Base-by-base conservation (phyloP, 2,113 vertebrate species). In the Peromyscus polionotus region DNA sequence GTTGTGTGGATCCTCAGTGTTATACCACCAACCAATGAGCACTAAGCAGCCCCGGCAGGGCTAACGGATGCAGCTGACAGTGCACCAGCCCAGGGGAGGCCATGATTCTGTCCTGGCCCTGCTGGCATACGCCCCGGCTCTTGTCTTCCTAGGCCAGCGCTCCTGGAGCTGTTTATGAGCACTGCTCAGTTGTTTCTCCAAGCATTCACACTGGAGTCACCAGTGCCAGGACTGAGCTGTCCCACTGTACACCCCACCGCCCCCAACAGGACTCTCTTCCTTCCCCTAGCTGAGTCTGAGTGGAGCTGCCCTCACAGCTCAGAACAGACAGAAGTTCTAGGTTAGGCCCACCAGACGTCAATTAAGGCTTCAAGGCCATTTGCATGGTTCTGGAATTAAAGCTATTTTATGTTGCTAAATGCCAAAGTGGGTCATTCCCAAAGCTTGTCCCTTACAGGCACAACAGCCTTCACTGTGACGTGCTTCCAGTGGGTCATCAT, bases 381-480 rank as follows among this genome's bases (percentile, higher is more conserved):
- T 33, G 61, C 39, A 57, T 19, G 8, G 45, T 67, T 92, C 75
- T 95, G 86, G 61, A 95, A 80, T 22, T 13, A 33, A 39, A 81
- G 75, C 39, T 85, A 33, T 54, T 83, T 88, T 76, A 36, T 83
- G 83, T 67, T 88, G 26, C 48, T 45, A 95, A 93, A 87, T 65
- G 61, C 86, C 70, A 42, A 93, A 57, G 65, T n/a, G n/a, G 45
- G 42, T 88, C 24, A 59, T 0, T 94, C 67, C 39, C 24, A 57
- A 92, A 87, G n/a, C 59, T 84, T 95, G 79, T 1, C 5, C 42
- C 65, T 63, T 48, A 67, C 1, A 57, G 61, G 57, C 26, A 90
- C 26, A 91, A 89, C 28, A 42, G 33, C 91, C 28, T 42, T 51
- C 8, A 36, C 33, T 83, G 24, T 57, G 6, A 33, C 28, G 5